Percentiles rank a stretch among this genome's conserved stretches.
phyloP scores from a whole-genome alignment of 2,113 vertebrate species.

The Trachemys scripta region DNA sequence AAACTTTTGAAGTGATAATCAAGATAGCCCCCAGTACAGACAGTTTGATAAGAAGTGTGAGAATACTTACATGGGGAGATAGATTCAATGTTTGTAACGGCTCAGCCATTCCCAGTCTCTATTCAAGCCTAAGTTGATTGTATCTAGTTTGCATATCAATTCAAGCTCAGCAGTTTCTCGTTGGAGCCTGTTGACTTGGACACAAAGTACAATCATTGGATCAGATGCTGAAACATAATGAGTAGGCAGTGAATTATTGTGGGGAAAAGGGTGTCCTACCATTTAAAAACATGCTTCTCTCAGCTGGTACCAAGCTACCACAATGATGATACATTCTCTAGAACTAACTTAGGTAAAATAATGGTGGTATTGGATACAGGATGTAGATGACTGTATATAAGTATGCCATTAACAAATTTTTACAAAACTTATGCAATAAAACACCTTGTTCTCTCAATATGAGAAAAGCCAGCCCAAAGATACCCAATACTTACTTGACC shows the following conservation, averaged over 20 bases:
- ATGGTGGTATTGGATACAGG: background rate
- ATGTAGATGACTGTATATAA: background rate
- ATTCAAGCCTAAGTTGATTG: no score
- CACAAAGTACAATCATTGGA: background rate
- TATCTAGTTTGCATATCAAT: no score
- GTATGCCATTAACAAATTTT: background rate
- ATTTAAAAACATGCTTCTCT: background rate
- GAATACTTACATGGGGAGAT: no score
- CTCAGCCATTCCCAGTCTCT: no score
- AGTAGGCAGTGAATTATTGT: background rate
- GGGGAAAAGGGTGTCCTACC: background rate
- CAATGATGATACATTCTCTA: background rate
- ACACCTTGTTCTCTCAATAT: background rate
- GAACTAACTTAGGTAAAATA: background rate
- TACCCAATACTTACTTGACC: background rate
- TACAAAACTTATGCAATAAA: background rate
- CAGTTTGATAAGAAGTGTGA: no score
- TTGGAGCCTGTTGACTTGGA: background rate
- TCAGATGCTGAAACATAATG: background rate
- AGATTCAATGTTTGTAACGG: no score
- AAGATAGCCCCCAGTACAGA: no score
- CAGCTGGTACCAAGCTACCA: background rate
- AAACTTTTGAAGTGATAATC: no score
- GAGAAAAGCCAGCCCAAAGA: background rate
- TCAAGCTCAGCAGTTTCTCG: no score